These are phyloP conservation scores for Leptobrachium ailaonicum DNA, from an alignment of 2,113 vertebrate species.

Conservation along the genomic window DNA sequence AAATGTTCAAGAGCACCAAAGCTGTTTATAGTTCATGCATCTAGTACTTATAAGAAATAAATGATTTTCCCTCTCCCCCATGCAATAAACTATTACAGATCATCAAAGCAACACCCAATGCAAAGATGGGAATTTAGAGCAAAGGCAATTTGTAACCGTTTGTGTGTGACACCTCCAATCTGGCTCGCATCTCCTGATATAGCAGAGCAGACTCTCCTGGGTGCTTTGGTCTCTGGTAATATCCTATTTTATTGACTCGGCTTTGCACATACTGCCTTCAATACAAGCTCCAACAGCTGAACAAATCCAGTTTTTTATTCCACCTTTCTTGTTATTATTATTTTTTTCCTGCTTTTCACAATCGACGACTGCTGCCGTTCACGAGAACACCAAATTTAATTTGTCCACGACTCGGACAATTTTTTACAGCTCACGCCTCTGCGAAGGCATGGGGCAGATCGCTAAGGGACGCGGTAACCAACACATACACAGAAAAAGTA, in stretches of 20 bases:
- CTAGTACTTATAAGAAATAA: no score
- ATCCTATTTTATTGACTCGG: conserved; percentile 26
- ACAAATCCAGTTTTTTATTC: conserved; percentile 33
- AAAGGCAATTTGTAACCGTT: conserved; percentile 18
- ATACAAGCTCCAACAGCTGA: conserved; percentile 6
- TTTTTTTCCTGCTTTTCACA: conserved; percentile 5
- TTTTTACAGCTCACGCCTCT: conserved; percentile 5
- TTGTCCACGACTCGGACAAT: conserved; percentile 31
- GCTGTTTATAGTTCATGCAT: no score
- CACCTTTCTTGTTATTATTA: neutral
- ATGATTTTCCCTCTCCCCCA: no score
- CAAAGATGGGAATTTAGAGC: neutral
- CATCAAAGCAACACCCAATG: neutral
- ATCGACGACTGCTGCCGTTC: conserved; percentile 38
- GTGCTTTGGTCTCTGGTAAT: neutral
- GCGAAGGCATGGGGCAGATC: conserved; percentile 30
- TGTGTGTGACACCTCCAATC: conserved; percentile 2
- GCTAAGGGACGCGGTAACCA: conserved; percentile 17
- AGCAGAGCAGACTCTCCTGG: neutral
- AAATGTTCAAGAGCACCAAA: no score
- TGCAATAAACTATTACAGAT: neutral
- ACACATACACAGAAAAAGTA: conserved; percentile 27
- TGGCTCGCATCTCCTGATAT: neutral
- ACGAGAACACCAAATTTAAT: conserved; percentile 45
- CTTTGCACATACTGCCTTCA: conserved; percentile 9